phyloP scores from a whole-genome alignment of 2,888 invertebrate species.

The Branchipolynoe longqiensis region DNA sequence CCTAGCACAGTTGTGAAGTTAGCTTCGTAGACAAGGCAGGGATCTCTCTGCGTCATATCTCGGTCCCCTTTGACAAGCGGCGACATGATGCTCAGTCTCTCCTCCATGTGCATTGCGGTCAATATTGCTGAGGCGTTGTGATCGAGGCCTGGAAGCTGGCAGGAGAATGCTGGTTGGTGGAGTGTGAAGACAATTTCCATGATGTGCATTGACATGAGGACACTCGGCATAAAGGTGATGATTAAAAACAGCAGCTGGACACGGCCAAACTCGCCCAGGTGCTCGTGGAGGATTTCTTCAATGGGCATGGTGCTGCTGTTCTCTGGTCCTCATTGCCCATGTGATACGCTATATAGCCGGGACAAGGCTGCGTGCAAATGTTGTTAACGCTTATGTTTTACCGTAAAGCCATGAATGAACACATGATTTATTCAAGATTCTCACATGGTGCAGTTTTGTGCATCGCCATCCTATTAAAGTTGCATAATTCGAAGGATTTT shows the following conservation, averaged over 20 bases:
- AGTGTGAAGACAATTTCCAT: background rate
- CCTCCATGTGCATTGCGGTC: background rate
- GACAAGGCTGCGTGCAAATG: too few species aligned
- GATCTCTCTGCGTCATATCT: background rate
- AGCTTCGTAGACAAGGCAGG: background rate
- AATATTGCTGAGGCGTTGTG: background rate
- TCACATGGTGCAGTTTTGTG: too few species aligned
- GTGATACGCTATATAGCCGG: too few species aligned
- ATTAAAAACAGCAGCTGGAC: background rate
- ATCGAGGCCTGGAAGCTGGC: background rate
- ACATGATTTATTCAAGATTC: too few species aligned
- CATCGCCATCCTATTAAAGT: too few species aligned
- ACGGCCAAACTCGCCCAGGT: background rate
- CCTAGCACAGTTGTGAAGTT: background rate
- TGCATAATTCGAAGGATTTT: too few species aligned
- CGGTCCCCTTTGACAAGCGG: background rate
- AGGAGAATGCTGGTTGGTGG: background rate
- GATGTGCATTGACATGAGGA: background rate
- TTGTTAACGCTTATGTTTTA: too few species aligned
- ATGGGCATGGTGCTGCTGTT: background rate
- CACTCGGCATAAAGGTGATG: background rate
- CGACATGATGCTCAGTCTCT: background rate
- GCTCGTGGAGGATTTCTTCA: background rate
- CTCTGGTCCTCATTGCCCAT: too few species aligned
- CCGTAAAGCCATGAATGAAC: too few species aligned